Evolutionary conservation across 2,888 invertebrate genomes (phyloP).

Genomic region (Caenorhabditis angaria): DNA sequence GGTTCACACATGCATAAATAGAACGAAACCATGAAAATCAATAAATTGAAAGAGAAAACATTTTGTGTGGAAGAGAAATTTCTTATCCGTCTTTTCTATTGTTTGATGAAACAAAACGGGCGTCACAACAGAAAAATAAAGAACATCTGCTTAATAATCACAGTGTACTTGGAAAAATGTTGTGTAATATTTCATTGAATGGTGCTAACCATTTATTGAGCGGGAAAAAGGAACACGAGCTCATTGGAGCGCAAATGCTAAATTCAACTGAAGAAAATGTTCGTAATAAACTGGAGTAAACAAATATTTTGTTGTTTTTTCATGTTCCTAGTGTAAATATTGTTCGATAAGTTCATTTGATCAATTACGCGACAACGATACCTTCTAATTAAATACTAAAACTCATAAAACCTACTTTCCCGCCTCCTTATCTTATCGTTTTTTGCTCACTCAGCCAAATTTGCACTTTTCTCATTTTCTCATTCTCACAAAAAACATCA

Average conservation of each 20-base stretch:
- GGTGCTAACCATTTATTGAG: neutral
- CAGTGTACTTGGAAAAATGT: neutral
- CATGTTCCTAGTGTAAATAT: too few species aligned
- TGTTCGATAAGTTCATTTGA: too few species aligned
- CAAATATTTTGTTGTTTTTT: too few species aligned
- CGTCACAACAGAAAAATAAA: neutral
- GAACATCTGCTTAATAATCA: neutral
- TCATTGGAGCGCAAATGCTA: slow-evolving; percentile 11
- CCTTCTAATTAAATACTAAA: neutral
- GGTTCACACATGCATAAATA: neutral
- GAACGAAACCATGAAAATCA: neutral
- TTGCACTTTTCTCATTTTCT: neutral
- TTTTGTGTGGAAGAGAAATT: neutral
- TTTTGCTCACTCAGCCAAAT: neutral
- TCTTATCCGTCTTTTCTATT: neutral
- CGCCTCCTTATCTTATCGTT: slow-evolving; percentile 2
- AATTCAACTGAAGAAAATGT: too few species aligned
- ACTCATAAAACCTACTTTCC: neutral
- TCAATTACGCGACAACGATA: neutral
- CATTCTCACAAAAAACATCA: slow-evolving; percentile 69
- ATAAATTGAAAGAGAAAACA: neutral
- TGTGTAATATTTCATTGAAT: slow-evolving; percentile 3
- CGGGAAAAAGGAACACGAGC: neutral
- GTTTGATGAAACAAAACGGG: neutral
- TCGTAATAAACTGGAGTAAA: too few species aligned